A percentile compares a stretch with the other conserved stretches of the same genome.
Evolutionary conservation across 2,888 invertebrate species (phyloP).

Genomic region (Ernsta delagoae): DNA sequence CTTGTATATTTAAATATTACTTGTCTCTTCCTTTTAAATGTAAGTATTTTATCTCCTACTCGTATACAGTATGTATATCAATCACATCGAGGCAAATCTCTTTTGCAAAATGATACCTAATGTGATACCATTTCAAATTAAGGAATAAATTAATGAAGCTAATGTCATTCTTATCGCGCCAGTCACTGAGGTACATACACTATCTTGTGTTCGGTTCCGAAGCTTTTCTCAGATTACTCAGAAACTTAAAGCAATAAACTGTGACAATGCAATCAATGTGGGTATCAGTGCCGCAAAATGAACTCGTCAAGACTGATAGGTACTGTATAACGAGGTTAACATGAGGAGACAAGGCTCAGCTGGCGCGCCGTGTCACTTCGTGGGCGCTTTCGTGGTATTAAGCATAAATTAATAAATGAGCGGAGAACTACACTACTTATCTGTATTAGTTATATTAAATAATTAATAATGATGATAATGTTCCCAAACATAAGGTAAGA

Average conservation of each 20-base stretch:
- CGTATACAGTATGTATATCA: too few species aligned
- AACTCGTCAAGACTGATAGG: constrained; percentile 46
- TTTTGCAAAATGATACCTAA: constrained; percentile 4
- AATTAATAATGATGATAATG: too few species aligned
- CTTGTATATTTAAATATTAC: too few species aligned
- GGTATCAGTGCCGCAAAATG: constrained; percentile 60
- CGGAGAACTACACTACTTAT: too few species aligned
- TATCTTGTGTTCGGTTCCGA: background rate
- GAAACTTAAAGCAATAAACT: constrained; percentile 25
- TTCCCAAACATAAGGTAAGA: too few species aligned
- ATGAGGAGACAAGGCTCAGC: constrained; percentile 31
- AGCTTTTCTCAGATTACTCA: constrained; percentile 35
- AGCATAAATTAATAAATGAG: constrained; percentile 16
- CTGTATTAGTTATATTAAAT: too few species aligned
- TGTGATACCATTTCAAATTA: constrained; percentile 29
- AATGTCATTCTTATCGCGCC: constrained; percentile 25
- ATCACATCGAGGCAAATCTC: background rate
- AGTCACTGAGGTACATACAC: background rate
- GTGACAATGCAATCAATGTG: constrained; percentile 65
- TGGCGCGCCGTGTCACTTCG: constrained; percentile 24
- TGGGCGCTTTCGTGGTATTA: constrained; percentile 29
- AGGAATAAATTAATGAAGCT: constrained; percentile 13
- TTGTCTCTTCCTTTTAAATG: too few species aligned
- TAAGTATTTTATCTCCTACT: too few species aligned
- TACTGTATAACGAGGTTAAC: constrained; percentile 57